Evolutionary conservation across 2,888 invertebrate genomes (phyloP), one percentile per base, ranked within the genome.

Genomic region (Hesperia comma): DNA sequence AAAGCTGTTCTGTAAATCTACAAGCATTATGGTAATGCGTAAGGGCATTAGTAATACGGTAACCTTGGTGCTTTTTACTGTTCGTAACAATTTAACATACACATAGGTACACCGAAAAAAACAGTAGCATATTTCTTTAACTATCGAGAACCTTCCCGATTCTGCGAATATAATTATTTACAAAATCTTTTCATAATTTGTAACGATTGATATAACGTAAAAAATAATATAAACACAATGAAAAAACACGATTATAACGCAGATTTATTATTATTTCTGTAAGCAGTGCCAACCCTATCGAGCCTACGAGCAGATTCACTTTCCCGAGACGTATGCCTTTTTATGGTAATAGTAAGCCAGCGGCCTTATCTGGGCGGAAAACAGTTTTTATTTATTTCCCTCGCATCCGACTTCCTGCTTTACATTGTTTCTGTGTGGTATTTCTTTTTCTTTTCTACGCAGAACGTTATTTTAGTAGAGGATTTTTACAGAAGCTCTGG

Each of bases 311-410:
- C 51, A 63, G 67, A 68, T 68, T 70, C 68, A 64, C 58, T 64
- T 61, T 46, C 53, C 58, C 58, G 55, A 60, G 49, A 63, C 67
- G 57, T 67, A 61, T 63, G 53, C 63, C 67, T 55, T 63, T 66
- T 69, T 69, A 69, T 69, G 69, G 51, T 67, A 67, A 69, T 67
- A 56, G 56, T 67, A 53, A 56, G 49, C 56, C 56, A 55, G 56
- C 56, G 5, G 56, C 56, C 37, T 61, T 67, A 68, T 68, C 69
- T 60, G 51, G 32, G 43, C 58, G 58, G 58, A 58, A 64, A 63
- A 49, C 56, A 63, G 63, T 63, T 63, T 68, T 62, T 57, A 63
- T 58, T 63, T 62, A 62, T 68, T 58, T 68, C 41, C 41, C 57
- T 21, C 51, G 17, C 53, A 37, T 63, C 19, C 33, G n/a, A 46